phyloP scores from a whole-genome alignment of 2,888 invertebrate species.

The Argyra leucocephala region DNA sequence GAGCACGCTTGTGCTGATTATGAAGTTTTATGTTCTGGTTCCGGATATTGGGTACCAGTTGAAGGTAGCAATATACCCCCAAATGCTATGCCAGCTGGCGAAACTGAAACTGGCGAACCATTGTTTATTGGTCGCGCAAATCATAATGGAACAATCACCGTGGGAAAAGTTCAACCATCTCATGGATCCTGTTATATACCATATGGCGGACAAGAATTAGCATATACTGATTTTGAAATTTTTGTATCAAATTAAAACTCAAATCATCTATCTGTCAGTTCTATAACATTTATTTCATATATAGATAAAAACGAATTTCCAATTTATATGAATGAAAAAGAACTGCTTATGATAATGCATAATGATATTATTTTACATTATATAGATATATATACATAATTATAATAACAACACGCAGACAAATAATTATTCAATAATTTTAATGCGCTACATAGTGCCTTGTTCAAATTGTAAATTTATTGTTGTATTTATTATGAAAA shows the following conservation, averaged over 20 bases:
- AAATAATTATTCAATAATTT: background rate
- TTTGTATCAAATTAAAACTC: slow-evolving; percentile 43
- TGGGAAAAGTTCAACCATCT: slow-evolving; percentile 76
- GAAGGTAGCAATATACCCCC: slow-evolving; percentile 61
- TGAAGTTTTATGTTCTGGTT: slow-evolving; percentile 56
- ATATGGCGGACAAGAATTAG: slow-evolving; percentile 68
- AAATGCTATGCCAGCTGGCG: slow-evolving; percentile 62
- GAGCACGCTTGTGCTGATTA: slow-evolving; percentile 60
- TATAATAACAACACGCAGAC: background rate
- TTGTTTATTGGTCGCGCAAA: slow-evolving; percentile 66
- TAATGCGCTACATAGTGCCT: background rate
- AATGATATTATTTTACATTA: background rate
- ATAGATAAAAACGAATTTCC: no score
- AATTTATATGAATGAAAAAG: no score
- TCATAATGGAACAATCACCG: slow-evolving; percentile 66
- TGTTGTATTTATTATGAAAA: background rate
- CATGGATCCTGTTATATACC: slow-evolving; percentile 77
- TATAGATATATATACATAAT: background rate
- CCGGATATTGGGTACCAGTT: slow-evolving; percentile 58
- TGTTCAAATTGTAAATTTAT: background rate
- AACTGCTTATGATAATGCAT: no score
- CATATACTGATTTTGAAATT: slow-evolving; percentile 73
- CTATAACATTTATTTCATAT: no score
- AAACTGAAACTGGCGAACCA: slow-evolving; percentile 68
- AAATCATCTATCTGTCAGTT: no score